Evolutionary conservation across 1,140 invertebrate genomes (phyloP), one percentile per base, ranked within the genome.

Genomic region (Calycopis cecrops): DNA sequence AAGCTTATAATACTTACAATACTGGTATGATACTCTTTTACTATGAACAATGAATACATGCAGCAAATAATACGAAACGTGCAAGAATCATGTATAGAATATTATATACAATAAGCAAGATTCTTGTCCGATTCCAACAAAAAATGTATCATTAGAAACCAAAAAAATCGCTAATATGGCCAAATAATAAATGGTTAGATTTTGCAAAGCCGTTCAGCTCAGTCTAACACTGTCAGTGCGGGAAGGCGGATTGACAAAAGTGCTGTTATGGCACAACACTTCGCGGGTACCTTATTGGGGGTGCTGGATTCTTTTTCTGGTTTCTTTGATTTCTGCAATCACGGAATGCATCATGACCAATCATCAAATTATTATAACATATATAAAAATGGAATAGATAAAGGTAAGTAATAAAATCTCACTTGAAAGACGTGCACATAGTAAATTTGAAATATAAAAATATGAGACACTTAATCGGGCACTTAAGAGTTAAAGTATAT

Each of bases 281-380:
- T 69, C 64, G 67, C 69, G 60, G 71, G 69, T 87, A 87, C 81
- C 83, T 87, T 85, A 66, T 79, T 85, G 65, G 81, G 81, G 47
- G 83, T 78, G 69, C 81, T 69, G 79, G 73, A 76, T 55, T 85
- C 79, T 85, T 86, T 86, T 71, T 87, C 83, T 67, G 75, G 75
- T 84, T 85, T 87, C 81, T 87, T 87, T 82, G 83, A 87, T 83
- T 85, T 87, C 83, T 87, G 81, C 59, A 87, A 87, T 71, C 69
- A 47, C 16, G 33, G 14, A 54, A 54, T 47, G 40, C 33, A 35
- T 8, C 34, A 35, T 50, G 28, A 40, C 52, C n/a, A 33, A 47
- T 11, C 21, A 21, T 33, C n/a, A 52, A 17, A 17, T 12, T 28
- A 4, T 18, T n/a, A 35, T 55, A 34, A 10, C n/a, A 34, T 34